These are phyloP conservation scores for Nasonia oneida DNA, from an alignment of 2,888 invertebrate genomes.

Conservation along the genomic window DNA sequence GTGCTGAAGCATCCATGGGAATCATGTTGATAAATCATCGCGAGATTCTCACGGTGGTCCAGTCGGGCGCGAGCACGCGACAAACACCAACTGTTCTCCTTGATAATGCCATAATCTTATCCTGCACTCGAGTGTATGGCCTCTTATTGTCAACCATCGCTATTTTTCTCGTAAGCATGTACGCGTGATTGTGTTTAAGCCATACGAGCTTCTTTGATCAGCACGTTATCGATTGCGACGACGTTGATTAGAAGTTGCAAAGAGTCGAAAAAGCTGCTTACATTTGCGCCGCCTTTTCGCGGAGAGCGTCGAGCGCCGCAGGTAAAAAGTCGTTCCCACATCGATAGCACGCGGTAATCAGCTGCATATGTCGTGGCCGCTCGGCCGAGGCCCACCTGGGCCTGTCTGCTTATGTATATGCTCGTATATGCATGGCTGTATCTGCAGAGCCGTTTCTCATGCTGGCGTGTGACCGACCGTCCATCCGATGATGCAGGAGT, in stretches of 20 bases:
- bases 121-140: background rate
- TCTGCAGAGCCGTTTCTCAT: slow-evolving; percentile 68
- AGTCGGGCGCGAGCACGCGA: slow-evolving; percentile 59
- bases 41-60: slow-evolving; percentile 76
- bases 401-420: slow-evolving; percentile 41
- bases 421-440: background rate
- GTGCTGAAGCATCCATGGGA: slow-evolving; percentile 78
- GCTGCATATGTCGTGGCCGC: slow-evolving; percentile 71
- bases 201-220: too few relatives aligned
- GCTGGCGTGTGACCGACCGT: slow-evolving; percentile 65
- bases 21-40: slow-evolving; percentile 78
- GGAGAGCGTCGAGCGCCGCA: background rate
- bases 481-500: slow-evolving; percentile 65
- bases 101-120: slow-evolving; percentile 18
- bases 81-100: slow-evolving; percentile 27
- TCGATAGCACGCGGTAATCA: slow-evolving; percentile 73
- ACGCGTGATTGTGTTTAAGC: too few relatives aligned
- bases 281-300: background rate
- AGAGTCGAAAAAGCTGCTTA: background rate
- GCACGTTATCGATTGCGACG: background rate
- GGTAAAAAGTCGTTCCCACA: slow-evolving; percentile 71
- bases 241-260: background rate
- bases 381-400: slow-evolving; percentile 73
- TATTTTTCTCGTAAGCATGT: background rate
- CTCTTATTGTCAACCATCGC: background rate